phyloP scores from a whole-genome alignment of 2,888 invertebrate species.

The Apodemia duryi region DNA sequence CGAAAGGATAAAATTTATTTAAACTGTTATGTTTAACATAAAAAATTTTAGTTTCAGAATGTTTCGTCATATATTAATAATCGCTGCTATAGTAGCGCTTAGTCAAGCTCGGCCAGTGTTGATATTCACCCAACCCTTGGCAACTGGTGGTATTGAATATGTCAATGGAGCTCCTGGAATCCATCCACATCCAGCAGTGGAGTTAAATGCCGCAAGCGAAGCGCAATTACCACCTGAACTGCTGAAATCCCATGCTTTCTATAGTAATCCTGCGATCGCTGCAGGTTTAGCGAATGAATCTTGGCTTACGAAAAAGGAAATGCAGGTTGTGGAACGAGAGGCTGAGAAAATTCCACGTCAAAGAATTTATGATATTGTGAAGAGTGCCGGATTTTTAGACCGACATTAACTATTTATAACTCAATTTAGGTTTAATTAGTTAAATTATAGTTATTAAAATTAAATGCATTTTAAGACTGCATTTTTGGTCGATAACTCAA shows the following conservation, averaged over 20 bases:
- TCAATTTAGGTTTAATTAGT: not conserved
- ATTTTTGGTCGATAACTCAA: not conserved
- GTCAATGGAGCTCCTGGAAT: conserved; percentile 52
- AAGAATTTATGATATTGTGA: conserved; percentile 86
- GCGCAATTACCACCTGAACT: conserved; percentile 84
- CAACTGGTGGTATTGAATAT: conserved; percentile 72
- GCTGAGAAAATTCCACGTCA: conserved; percentile 89
- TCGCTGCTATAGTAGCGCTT: conserved; percentile 52
- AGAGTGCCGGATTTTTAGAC: conserved; percentile 83
- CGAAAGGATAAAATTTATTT: not conserved
- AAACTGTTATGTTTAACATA: no score
- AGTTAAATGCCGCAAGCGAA: conserved; percentile 85
- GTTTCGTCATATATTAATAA: conserved; percentile 48
- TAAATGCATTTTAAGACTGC: not conserved
- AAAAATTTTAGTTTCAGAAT: conserved; percentile 36
- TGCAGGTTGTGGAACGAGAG: conserved; percentile 87
- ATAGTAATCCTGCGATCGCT: conserved; percentile 87
- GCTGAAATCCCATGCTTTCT: conserved; percentile 83
- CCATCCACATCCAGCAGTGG: conserved; percentile 84
- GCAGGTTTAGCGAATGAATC: conserved; percentile 87
- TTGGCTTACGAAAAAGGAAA: conserved; percentile 88
- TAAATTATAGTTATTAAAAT: not conserved
- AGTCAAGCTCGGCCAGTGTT: conserved; percentile 69
- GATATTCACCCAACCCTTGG: conserved; percentile 64
- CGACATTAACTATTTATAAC: conserved; percentile 38